Evolutionary conservation across 2,113 vertebrate genomes (phyloP), one percentile per base, ranked within the genome.

Genomic region (Sorex araneus): DNA sequence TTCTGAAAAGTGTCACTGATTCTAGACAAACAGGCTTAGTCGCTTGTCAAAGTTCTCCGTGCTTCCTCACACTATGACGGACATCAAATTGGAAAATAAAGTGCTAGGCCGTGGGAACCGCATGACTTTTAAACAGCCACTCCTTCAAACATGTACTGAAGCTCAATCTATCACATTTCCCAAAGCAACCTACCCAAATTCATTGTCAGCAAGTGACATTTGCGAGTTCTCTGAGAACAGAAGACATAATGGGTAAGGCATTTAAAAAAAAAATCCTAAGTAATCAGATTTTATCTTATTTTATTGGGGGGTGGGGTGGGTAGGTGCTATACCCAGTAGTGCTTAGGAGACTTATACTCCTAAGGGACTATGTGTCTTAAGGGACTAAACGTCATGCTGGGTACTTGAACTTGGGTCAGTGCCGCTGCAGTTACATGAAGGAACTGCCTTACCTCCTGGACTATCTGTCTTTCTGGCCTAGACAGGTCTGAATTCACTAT

Each of bases 21-120:
- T 92, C 92, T n/a, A 10, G 75, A 94, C 71, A 67, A 96, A 95
- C 28, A 85, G 92, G 50, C 86, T 96, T 86, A 94, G 89, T 74
- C 74, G 84, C 87, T 87, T 77, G 70, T 40, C 89, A 94, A 80
- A 84, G 50, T 54, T 43, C 78, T 50, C 79, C 96, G 66, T n/a
- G 71, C 74, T 94, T 87, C 76, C 84, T 64, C 60, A 91, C 47
- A 92, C 64, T 50, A 73, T 57, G 75, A 91, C 43, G 30, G 83
- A 70, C 60, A 82, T 78, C 78, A 92, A 66, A 94, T 9, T 19
- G 12, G 78, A 86, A 87, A 86, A 83, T 69, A 86, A 89, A 90
- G 93, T 16, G 36, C 16, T n/a, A 63, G 64, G 34, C 78, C 16
- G 0, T 90, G 75, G 82, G 75, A 94, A 94, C 7, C 70, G 21